These are phyloP conservation scores for Nerophis ophidion DNA, from an alignment of 2,113 vertebrate species.

Conservation along the genomic window DNA sequence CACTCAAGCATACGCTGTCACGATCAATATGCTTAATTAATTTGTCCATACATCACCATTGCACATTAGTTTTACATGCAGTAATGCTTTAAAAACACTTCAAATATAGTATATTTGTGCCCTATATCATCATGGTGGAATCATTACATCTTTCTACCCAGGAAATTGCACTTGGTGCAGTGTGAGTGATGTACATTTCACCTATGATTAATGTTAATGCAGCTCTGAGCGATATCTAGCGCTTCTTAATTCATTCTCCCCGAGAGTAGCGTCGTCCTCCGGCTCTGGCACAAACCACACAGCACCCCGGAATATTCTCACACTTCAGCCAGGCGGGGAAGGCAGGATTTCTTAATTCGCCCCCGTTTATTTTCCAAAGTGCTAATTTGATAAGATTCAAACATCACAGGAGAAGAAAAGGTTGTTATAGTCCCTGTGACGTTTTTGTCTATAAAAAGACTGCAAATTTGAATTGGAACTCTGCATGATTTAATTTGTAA, in stretches of 20 bases:
- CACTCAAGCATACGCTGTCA: conserved; percentile 56
- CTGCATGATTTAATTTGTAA: not conserved
- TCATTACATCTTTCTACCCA: conserved; percentile 18
- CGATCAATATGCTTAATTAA: conserved; percentile 71
- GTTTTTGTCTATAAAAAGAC: conserved; percentile 20
- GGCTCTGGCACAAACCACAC: conserved; percentile 50
- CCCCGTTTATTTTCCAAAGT: conserved; percentile 51
- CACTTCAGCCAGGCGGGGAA: conserved; percentile 61
- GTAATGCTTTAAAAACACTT: not conserved
- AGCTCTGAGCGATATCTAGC: conserved; percentile 19
- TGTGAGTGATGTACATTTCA: conserved; percentile 39
- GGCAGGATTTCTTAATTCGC: conserved; percentile 54
- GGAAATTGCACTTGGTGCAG: conserved; percentile 28
- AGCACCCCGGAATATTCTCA: conserved; percentile 68
- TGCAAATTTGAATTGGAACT: conserved; percentile 3
- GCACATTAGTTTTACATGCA: conserved; percentile 4
- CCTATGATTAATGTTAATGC: conserved; percentile 40
- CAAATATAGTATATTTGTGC: no score
- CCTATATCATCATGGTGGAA: not conserved
- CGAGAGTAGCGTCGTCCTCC: conserved; percentile 43
- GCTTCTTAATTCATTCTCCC: conserved; percentile 59
- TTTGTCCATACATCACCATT: conserved; percentile 62
- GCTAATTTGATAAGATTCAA: conserved; percentile 67
- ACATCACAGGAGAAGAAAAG: conserved; percentile 34
- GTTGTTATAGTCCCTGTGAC: conserved; percentile 54